Base-by-base conservation (phyloP, 23 tunicate species). In the Aplidium turbinatum region DNA sequence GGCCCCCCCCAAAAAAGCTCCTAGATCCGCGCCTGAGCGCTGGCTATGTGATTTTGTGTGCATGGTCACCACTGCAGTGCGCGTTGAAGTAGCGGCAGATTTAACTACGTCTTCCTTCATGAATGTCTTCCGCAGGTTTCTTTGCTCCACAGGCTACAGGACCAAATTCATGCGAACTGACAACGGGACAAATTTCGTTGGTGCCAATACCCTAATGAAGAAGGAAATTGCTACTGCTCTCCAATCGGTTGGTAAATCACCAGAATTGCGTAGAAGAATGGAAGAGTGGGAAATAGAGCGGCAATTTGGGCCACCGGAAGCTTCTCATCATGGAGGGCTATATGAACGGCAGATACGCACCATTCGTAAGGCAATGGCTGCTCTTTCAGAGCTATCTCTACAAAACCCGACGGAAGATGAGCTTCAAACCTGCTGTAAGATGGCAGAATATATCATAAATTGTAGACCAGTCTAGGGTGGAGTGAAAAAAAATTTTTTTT, bases 121-220 rank as follows among this genome's bases (percentile, higher is more conserved):
- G 19, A 54, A 54, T 25, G 22, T 54, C 22, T 54, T 54, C 6
- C 61, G 61, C 19, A 13, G 61, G 19, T 54, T 54, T 11, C 21
- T 54, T 21, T 54, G 61, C 22, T 54, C 22, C 22, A 11, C 61
- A 54, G 61, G 61, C 6, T 54, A 16, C 61, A 16, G 61, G 21
- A 54, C 61, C 19, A 13, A n/a, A 5, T 13, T 54, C 61, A 11
- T 54, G 61, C n/a, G 61, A 54, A 54, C 61, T 21, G 61, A 54
- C 61, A 54, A 54, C 61, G 61, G 61, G 21, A 54, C 61, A 11
- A 54, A 54, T n/a, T 54, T 11, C 21, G 61, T 54, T 6, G 61
- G 61, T 5, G 61, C 61, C 19, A 54, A 54, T 25, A 54, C 19
- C 23, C 5, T 54, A 20, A 16, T 54, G 23, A 13, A 54, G 21